Percentiles rank a stretch among this genome's conserved stretches.
Evolutionary conservation across 2,797 vertebrate species (phyloP).

Genomic region (Cottoperca gobio): DNA sequence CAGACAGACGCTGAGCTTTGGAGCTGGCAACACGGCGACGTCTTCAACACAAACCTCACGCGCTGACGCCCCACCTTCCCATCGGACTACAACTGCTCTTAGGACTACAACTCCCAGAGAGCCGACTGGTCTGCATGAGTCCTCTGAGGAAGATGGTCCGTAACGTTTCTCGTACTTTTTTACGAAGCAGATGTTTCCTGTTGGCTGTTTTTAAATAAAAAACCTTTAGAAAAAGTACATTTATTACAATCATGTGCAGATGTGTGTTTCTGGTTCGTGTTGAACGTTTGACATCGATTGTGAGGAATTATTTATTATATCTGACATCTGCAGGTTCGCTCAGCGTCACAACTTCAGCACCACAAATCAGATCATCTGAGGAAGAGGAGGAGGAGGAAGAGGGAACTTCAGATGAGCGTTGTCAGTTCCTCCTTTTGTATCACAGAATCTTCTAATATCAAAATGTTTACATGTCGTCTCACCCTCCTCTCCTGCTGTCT

Average conservation of each 20-base stretch:
- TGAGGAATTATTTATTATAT: background rate
- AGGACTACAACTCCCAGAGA: conserved; percentile 35
- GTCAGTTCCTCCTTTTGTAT: conserved; percentile 8
- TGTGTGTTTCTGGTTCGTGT: no score
- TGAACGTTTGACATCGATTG: background rate
- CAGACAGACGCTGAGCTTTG: background rate
- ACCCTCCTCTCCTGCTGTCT: background rate
- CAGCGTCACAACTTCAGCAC: background rate
- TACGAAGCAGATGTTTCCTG: no score
- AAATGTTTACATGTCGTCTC: no score
- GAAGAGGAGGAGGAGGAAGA: conserved; percentile 7
- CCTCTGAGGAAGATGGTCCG: conserved; percentile 27
- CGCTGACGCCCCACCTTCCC: accelerated
- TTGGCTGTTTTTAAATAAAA: no score
- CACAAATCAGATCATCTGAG: background rate
- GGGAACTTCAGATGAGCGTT: background rate
- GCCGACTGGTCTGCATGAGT: accelerated
- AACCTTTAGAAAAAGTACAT: no score
- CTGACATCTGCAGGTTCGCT: background rate
- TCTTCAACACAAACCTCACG: background rate
- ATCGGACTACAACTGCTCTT: background rate
- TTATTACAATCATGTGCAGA: no score
- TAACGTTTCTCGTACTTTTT: no score
- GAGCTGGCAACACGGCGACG: background rate
- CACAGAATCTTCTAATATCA: background rate